Base-by-base conservation (phyloP, 1,140 invertebrate genomes). In the Drosophila sechellia region DNA sequence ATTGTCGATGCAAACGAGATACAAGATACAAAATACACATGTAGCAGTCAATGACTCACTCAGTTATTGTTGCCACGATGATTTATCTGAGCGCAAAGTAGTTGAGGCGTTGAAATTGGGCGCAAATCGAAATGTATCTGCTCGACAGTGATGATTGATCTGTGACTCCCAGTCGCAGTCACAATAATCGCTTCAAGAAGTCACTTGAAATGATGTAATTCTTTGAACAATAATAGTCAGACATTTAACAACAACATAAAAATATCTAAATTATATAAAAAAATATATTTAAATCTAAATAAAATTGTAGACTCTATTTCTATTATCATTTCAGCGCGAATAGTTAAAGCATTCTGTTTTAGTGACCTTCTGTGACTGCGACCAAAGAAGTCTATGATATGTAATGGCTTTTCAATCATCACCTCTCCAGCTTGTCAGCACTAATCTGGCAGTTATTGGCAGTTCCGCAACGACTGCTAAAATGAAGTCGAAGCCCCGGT, bases 91-190 rank as follows among this genome's bases (percentile, higher is more conserved):
- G 78, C 55, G 34, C 66, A 81, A 81, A 81, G 72, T 71, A 77
- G 79, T 89, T 89, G 84, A 87, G 83, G 83, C 83, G 83, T 87
- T 87, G 79, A 87, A 87, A 87, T 87, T 87, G 83, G 83, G 83
- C 83, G 84, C 83, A 87, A 87, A 89, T 87, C 83, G 71, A 87
- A 87, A 83, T 83, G 79, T 69, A 68, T 58, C 55, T 73, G 58
- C 66, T 48, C 55, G 63, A 31, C 59, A 59, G 64, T 53, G 64
- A 52, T 68, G 64, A 68, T 68, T 68, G 68, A 70, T 66, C 37
- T 48, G 15, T 34, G 54, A 25, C 22, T 17, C 10, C 13, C 5
- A 63, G 64, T 46, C 35, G 37, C 53, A 56, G 52, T 55, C 40
- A 8, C 46, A 66, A 17, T 20, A 22, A 45, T 20, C 12, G 27